Base-by-base conservation (phyloP, 2,797 vertebrate species). In the Eidolon dupreanum region DNA sequence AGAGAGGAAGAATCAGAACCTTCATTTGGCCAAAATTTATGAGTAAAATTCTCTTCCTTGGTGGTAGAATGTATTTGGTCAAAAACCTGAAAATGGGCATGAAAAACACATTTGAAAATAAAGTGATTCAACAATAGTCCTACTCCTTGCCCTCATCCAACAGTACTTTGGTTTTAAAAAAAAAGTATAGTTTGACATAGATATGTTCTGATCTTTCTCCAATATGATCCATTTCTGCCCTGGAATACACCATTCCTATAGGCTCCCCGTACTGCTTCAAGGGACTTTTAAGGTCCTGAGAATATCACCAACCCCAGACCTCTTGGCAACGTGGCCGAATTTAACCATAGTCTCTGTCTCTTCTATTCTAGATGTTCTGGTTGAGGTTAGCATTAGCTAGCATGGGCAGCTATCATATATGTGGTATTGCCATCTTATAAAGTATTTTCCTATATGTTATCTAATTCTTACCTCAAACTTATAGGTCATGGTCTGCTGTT, bases 81-180 rank as follows among this genome's bases (percentile, higher is more conserved):
- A 86, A 84, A 95, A 91, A 24, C 33, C 26, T 68, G 55, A 77
- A 75, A 84, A 85, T 57, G 6, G 38, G 49, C 65, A 22, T 57
- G 5, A 94, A 90, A 79, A 93, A 92, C 7, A 83, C 31, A 70
- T 61, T 87, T 91, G 71, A 90, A 95, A 95, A 84, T 79, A 51
- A 90, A 93, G 22, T 57, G 33, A 75, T 90, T 95, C 33, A 70
- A 28, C 24, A 13, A 49, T 22, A 61, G 11, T 81, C 36, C 17
- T 43, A 75, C 26, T 61, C 31, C 31, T 33, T 88, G n/a, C 22
- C 36, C 15, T 43, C 93, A 57, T 6, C 13, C 51, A 78, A 46
- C 4, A 86, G 5, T 90, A 59, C 11, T 53, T 71, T 57, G 31
- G 26, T 78, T 91, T 79, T 33, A 16, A 12, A 43, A 61, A 82